Conservation (phyloP, 2,888 invertebrate species). For the Cantharis lateralis region DNA sequence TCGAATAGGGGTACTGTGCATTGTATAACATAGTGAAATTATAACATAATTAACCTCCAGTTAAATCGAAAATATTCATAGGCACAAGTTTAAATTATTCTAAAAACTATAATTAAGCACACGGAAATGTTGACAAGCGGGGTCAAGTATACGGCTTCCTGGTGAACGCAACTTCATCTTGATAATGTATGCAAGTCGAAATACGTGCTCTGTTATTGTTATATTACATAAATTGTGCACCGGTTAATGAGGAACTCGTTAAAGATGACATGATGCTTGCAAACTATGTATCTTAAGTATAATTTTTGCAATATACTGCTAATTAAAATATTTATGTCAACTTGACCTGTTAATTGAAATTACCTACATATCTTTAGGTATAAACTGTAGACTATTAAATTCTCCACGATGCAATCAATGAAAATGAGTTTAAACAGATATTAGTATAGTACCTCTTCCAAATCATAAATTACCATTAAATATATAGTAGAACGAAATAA, state of each 20-base stretch:
- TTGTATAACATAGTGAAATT: not conserved
- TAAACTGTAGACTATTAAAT: not conserved
- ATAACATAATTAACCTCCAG: not conserved
- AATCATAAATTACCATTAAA: not conserved
- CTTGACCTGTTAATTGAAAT: not conserved
- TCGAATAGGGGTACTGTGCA: no score
- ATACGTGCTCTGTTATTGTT: not conserved
- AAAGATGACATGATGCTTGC: not conserved
- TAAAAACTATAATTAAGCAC: not conserved
- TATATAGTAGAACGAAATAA: no score
- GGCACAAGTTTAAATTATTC: not conserved
- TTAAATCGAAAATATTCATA: not conserved
- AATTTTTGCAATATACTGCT: not conserved
- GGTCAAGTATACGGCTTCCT: not conserved
- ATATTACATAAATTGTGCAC: not conserved
- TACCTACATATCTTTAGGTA: not conserved
- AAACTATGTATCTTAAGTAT: not conserved
- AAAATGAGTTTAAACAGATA: not conserved
- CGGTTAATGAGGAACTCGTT: not conserved
- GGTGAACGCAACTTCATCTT: not conserved
- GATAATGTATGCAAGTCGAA: not conserved
- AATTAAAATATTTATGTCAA: not conserved
- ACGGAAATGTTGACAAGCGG: not conserved
- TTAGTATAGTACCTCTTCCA: not conserved
- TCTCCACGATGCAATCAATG: not conserved